These are phyloP conservation scores for Asarcornis scutulata DNA, from an alignment of 2,113 vertebrate genomes.

Conservation along the genomic window DNA sequence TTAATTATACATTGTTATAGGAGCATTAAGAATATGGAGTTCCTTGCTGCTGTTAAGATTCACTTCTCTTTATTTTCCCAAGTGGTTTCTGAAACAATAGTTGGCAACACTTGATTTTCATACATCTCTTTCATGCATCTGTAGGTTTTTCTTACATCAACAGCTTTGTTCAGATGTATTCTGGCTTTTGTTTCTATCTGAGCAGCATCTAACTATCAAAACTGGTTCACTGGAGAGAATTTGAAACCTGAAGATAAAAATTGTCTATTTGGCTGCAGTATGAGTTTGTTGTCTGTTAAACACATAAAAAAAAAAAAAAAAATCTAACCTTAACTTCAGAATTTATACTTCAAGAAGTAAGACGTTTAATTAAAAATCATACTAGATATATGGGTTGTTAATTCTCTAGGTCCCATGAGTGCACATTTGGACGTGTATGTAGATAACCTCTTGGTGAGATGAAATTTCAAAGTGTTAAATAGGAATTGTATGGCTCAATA, in stretches of 20 bases:
- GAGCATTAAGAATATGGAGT: neutral
- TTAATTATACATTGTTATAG: neutral
- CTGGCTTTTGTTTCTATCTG: neutral
- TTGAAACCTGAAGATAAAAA: neutral
- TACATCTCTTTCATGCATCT: neutral
- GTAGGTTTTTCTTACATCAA: neutral
- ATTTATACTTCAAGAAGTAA: neutral
- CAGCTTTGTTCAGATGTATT: neutral
- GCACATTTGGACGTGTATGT: neutral
- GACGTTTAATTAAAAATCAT: neutral
- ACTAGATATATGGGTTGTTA: neutral
- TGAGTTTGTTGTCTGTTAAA: neutral
- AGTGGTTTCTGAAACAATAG: neutral
- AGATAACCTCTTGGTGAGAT: neutral
- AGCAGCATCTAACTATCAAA: neutral
- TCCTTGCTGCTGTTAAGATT: neutral
- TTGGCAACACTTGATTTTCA: neutral
- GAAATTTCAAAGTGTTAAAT: neutral
- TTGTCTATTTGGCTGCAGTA: neutral
- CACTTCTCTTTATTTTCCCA: neutral
- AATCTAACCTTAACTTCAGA: neutral
- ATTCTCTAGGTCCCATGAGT: neutral
- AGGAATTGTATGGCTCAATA: neutral
- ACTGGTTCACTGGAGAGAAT: neutral
- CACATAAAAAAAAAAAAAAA: neutral